These are phyloP conservation scores for Sardina pilchardus DNA, from an alignment of 2,113 vertebrate species.

Conservation along the genomic window DNA sequence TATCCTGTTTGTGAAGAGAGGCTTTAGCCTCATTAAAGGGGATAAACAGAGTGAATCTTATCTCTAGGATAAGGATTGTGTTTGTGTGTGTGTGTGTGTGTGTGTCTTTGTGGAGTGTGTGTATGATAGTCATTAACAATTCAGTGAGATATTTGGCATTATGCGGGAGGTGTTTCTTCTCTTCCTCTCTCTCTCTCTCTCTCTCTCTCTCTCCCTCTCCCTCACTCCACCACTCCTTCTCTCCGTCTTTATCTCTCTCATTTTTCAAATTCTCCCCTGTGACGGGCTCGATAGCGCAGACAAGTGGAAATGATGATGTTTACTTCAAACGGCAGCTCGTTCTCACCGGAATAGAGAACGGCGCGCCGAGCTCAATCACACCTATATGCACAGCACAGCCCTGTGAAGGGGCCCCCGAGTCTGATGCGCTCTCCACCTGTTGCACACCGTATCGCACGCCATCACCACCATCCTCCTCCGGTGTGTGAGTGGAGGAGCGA, in stretches of 20 bases:
- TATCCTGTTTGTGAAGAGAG: conserved; percentile 4
- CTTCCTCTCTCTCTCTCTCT: background rate
- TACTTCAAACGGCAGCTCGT: conserved; percentile 57
- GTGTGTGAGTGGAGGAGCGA: background rate
- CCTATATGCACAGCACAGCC: background rate
- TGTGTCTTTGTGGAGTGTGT: conserved; percentile 33
- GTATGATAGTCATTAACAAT: background rate
- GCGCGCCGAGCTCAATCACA: background rate
- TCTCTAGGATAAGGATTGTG: background rate
- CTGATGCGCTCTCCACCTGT: background rate
- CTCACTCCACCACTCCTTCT: background rate
- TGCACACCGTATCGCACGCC: background rate
- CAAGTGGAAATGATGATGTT: conserved; percentile 54
- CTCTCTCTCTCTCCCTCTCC: conserved; percentile 42
- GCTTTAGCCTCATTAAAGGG: conserved; percentile 7
- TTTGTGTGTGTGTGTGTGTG: conserved; percentile 36
- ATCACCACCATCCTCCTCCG: background rate
- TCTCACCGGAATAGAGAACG: background rate
- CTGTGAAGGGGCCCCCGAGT: background rate
- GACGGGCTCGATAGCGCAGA: conserved; percentile 54
- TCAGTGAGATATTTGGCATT: background rate
- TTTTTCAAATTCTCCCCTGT: conserved; percentile 59
- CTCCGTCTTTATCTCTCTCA: conserved; percentile 39
- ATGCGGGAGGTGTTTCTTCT: background rate
- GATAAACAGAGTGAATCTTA: background rate